Conservation (phyloP, 2,113 vertebrate species). For the Ancistrus triradiatus region DNA sequence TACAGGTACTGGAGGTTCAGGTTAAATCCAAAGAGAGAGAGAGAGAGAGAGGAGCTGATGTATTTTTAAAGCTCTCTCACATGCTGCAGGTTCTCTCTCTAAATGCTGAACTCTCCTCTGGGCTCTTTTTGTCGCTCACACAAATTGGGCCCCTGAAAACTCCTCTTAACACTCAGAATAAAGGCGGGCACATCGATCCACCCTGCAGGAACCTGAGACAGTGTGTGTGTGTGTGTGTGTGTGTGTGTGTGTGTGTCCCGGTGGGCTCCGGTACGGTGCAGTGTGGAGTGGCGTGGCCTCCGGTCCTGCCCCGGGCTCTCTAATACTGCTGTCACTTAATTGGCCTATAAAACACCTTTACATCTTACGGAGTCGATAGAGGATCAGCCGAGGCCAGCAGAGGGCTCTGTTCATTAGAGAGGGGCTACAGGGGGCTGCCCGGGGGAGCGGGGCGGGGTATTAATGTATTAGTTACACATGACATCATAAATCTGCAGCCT, state of each 20-base stretch:
- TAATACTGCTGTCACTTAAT: conserved; percentile 71
- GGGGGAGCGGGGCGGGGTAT: conserved; percentile 54
- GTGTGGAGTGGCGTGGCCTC: conserved; percentile 56
- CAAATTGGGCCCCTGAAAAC: too few relatives aligned
- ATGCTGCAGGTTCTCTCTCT: too few relatives aligned
- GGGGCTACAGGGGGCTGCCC: conserved; percentile 50
- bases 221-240: conserved; percentile 28
- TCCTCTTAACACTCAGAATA: too few relatives aligned
- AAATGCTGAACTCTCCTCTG: too few relatives aligned
- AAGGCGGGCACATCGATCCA: too few relatives aligned
- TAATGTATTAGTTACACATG: conserved; percentile 68
- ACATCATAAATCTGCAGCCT: too few relatives aligned
- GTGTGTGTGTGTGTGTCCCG: conserved; percentile 11
- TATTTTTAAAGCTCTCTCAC: too few relatives aligned
- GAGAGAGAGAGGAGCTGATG: too few relatives aligned
- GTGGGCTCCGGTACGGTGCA: conserved; percentile 1
- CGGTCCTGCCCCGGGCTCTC: conserved; percentile 66
- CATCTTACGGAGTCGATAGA: conserved; percentile 49
- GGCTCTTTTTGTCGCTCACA: too few relatives aligned
- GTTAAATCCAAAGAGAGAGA: too few relatives aligned
- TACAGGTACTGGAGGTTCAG: too few relatives aligned
- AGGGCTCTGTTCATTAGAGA: conserved; percentile 69
- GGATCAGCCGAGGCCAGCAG: conserved; percentile 60
- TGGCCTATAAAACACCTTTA: conserved; percentile 70
- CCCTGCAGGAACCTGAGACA: too few relatives aligned